These are phyloP conservation scores for Holotrichia oblita DNA, from an alignment of 1,140 invertebrate genomes.

Conservation along the genomic window DNA sequence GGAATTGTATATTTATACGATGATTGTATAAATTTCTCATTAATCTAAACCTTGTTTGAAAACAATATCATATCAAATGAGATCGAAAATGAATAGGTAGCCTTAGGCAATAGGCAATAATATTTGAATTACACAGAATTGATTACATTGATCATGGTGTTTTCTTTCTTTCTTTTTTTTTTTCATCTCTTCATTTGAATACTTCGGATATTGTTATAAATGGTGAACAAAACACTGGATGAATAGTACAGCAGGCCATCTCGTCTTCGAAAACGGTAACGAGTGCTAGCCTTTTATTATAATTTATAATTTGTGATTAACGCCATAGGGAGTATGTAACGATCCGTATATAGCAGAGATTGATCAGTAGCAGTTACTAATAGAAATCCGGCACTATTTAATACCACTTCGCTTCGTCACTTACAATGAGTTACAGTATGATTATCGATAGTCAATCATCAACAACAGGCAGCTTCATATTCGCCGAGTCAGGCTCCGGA, in stretches of 20 bases:
- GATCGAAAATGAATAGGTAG: not conserved
- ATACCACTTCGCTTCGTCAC: conserved; percentile 50
- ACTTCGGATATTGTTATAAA: conserved; percentile 26
- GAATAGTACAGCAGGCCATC: conserved; percentile 6
- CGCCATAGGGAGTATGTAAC: conserved; percentile 45
- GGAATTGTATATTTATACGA: not conserved
- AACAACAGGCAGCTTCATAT: conserved; percentile 49
- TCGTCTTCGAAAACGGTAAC: conserved; percentile 19
- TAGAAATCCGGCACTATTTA: conserved; percentile 50
- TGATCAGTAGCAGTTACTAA: conserved; percentile 49
- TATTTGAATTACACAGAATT: conserved; percentile 21
- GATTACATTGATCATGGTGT: conserved; percentile 13
- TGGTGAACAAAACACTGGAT: conserved; percentile 24
- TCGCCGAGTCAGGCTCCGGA: conserved; percentile 45
- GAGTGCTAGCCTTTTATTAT: conserved; percentile 37
- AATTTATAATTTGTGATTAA: conserved; percentile 45
- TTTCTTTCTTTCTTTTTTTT: not conserved
- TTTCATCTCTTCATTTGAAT: not conserved
- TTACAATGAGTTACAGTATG: conserved; percentile 48
- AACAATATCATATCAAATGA: conserved; percentile 7
- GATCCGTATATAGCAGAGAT: conserved; percentile 45
- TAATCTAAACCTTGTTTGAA: not conserved
- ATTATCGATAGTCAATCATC: conserved; percentile 52
- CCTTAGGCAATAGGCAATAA: not conserved
- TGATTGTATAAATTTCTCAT: not conserved